Evolutionary conservation across 2,888 invertebrate genomes (phyloP).

Genomic region (Sympetrum striolatum): DNA sequence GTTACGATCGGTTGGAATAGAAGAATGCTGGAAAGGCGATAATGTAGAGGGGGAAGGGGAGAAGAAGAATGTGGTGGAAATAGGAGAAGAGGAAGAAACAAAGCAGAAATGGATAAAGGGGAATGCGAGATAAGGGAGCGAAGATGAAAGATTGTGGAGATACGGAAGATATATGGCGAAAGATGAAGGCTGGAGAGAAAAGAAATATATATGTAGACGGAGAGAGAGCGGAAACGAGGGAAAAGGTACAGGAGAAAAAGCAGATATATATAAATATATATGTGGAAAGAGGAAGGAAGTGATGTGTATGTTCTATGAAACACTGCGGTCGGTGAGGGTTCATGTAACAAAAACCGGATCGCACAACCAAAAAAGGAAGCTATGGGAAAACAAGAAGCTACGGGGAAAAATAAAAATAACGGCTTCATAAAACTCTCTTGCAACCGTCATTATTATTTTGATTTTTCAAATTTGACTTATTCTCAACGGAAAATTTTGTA

Average conservation of each 20-base stretch:
- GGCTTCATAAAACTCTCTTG: too few relatives aligned
- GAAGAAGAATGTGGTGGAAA: background rate
- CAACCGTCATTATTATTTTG: too few relatives aligned
- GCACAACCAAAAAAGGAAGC: background rate
- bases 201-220: background rate
- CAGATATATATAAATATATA: background rate
- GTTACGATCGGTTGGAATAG: too few relatives aligned
- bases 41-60: background rate
- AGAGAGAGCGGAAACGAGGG: background rate
- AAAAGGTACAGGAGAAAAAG: background rate
- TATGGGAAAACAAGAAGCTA: background rate
- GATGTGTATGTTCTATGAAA: too few relatives aligned
- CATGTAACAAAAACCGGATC: too few relatives aligned
- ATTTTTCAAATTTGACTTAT: too few relatives aligned
- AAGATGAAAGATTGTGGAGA: background rate
- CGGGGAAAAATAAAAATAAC: too few relatives aligned
- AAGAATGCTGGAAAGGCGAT: too few relatives aligned
- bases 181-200: background rate
- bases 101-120: background rate
- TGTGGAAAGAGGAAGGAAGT: background rate
- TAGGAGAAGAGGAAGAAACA: background rate
- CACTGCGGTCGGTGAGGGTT: too few relatives aligned
- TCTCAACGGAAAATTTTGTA: too few relatives aligned
- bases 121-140: background rate
- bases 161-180: background rate